Conservation (phyloP, 1,140 invertebrate species). For the Schmidtea mediterranea region DNA sequence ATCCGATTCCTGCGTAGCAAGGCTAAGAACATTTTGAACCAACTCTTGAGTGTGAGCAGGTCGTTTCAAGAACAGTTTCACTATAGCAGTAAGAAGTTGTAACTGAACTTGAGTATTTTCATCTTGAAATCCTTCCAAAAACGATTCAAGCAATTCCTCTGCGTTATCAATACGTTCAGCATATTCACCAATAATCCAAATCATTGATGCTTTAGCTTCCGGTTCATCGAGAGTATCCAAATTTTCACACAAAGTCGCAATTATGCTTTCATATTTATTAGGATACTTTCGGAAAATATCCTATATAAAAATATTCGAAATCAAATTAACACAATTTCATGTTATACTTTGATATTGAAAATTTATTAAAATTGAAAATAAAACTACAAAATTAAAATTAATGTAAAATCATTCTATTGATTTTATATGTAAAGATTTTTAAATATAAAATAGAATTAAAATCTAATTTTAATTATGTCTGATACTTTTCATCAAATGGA, state of each 20-base stretch:
- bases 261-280: slow-evolving; percentile 98
- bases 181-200: slow-evolving; percentile 97
- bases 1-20: slow-evolving; percentile 49
- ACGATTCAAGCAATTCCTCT: slow-evolving; percentile 84
- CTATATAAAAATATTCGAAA: slow-evolving; percentile 14
- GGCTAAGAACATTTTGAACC: slow-evolving; percentile 64
- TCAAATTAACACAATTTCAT: too few relatives aligned
- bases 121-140: slow-evolving; percentile 96
- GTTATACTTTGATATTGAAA: too few relatives aligned
- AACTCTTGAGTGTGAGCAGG: slow-evolving; percentile 52
- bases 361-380: too few relatives aligned
- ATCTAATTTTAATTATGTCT: too few relatives aligned
- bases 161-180: slow-evolving; percentile 98
- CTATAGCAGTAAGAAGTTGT: slow-evolving; percentile 81
- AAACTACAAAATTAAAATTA: too few relatives aligned
- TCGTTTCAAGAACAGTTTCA: slow-evolving; percentile 86
- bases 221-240: slow-evolving; percentile 93
- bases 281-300: slow-evolving; percentile 99
- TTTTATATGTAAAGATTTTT: too few relatives aligned
- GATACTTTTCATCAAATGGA: too few relatives aligned
- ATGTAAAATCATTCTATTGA: too few relatives aligned
- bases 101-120: slow-evolving; percentile 96
- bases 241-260: slow-evolving; percentile 94
- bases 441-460: too few relatives aligned
- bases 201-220: slow-evolving; percentile 94